Evolutionary conservation across 2,888 invertebrate species (phyloP).

Genomic region (Drosophila ezoana): DNA sequence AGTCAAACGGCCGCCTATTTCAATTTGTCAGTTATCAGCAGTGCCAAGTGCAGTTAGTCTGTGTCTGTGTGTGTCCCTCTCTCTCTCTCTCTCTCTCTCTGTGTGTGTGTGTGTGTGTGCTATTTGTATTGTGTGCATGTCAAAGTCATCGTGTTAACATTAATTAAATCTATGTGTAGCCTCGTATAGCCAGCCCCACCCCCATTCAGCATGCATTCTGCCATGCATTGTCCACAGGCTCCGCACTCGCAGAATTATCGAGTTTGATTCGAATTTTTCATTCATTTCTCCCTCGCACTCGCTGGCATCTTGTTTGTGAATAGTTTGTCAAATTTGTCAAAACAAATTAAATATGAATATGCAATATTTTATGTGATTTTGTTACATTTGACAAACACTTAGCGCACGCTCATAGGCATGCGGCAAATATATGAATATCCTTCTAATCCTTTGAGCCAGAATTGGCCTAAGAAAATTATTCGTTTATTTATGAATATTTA

Average conservation of each 20-base stretch:
- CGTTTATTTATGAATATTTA: conserved; percentile 6
- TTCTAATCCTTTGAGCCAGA: background rate
- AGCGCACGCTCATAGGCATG: background rate
- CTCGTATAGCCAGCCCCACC: conserved; percentile 48
- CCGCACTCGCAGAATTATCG: conserved; percentile 34
- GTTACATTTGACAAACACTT: conserved; percentile 6
- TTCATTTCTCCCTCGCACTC: background rate
- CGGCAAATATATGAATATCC: conserved; percentile 5
- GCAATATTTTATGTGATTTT: conserved; percentile 22
- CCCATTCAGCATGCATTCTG: conserved; percentile 20
- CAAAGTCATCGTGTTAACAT: conserved; percentile 80
- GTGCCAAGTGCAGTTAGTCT: conserved; percentile 49
- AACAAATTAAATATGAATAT: conserved; percentile 34
- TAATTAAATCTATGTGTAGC: conserved; percentile 73
- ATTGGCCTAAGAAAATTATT: background rate
- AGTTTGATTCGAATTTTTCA: conserved; percentile 55
- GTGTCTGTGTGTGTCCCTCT: background rate
- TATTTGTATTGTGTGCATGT: conserved; percentile 74
- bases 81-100: too few species aligned
- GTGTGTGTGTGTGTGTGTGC: conserved; percentile 21
- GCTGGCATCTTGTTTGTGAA: background rate
- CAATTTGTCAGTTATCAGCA: conserved; percentile 76
- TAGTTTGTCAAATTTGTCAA: conserved; percentile 28
- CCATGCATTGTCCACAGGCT: conserved; percentile 41
- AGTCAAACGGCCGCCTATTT: conserved; percentile 64